Evolutionary conservation across 2,888 invertebrate species (phyloP).

Genomic region (Coecobrya sp.): DNA sequence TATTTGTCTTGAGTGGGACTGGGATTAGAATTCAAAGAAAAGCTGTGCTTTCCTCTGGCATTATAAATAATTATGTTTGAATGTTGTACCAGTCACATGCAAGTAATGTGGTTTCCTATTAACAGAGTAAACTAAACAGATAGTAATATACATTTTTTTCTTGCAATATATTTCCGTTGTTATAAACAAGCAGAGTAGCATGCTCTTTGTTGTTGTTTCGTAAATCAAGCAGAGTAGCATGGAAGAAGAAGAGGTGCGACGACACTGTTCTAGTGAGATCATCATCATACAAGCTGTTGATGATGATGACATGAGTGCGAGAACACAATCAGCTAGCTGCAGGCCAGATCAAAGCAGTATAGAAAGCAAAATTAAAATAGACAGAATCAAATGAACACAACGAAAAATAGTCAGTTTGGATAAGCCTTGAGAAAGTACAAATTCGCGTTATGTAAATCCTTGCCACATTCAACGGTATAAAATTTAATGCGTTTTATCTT

Average conservation of each 20-base stretch:
- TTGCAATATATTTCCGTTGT: not conserved
- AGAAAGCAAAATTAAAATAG: not conserved
- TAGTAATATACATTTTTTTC: not conserved
- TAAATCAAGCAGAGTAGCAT: not conserved
- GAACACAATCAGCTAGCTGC: constrained; percentile 25
- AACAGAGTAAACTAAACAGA: not conserved
- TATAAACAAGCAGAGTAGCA: not conserved
- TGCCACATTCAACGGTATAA: not conserved
- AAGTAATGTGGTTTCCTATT: not conserved
- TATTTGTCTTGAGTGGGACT: not conserved
- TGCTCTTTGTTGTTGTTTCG: too few relatives aligned
- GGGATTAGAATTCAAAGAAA: not conserved
- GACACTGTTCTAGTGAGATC: not conserved
- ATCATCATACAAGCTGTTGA: constrained; percentile 15
- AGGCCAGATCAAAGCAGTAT: constrained; percentile 53
- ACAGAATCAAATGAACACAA: not conserved
- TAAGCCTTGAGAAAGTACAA: too few relatives aligned
- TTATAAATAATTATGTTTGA: not conserved
- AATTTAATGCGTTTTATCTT: not conserved
- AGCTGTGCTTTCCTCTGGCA: constrained; percentile 9
- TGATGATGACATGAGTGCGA: constrained; percentile 31
- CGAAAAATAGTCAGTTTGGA: not conserved
- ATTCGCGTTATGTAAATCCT: not conserved
- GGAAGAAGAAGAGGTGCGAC: not conserved
- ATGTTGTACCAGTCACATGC: not conserved